Conservation (phyloP, 2,797 vertebrate species). For the Lepilemur ruficaudatus region DNA sequence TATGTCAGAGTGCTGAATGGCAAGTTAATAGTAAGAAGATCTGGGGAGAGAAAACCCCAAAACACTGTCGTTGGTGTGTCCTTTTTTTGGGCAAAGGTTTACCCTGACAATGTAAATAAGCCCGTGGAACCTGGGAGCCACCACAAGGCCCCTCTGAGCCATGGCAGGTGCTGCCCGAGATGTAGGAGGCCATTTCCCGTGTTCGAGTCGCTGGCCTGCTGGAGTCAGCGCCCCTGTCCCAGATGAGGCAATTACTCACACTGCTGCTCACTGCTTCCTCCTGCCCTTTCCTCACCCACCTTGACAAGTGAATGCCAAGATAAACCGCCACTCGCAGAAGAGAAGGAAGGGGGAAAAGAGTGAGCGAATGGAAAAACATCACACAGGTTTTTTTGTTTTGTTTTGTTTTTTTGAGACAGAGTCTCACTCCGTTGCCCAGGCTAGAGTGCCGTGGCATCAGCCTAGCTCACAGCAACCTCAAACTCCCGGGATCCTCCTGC, state of each 20-base stretch:
- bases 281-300: slow-evolving; percentile 20
- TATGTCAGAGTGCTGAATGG: background rate
- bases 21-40: background rate
- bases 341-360: background rate
- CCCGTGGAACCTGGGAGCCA: background rate
- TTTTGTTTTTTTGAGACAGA: too few relatives aligned
- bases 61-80: background rate
- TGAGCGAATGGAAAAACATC: background rate
- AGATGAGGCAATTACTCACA: slow-evolving; percentile 57
- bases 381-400: too few relatives aligned
- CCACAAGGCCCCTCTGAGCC: fast-evolving
- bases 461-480: too few relatives aligned
- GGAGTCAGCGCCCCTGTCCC: background rate
- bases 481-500: too few relatives aligned
- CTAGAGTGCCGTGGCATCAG: too few relatives aligned
- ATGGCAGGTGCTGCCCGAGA: slow-evolving; percentile 1
- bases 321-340: background rate
- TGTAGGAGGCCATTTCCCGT: slow-evolving; percentile 56
- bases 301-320: background rate
- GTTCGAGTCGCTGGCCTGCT: slow-evolving; percentile 30
- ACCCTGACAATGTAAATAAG: background rate
- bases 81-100: background rate
- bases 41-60: background rate
- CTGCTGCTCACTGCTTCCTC: background rate
- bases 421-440: too few relatives aligned